Evolutionary conservation across 2,797 vertebrate genomes (phyloP), one percentile per base, ranked within the genome.

Genomic region (Erethizon dorsatum): DNA sequence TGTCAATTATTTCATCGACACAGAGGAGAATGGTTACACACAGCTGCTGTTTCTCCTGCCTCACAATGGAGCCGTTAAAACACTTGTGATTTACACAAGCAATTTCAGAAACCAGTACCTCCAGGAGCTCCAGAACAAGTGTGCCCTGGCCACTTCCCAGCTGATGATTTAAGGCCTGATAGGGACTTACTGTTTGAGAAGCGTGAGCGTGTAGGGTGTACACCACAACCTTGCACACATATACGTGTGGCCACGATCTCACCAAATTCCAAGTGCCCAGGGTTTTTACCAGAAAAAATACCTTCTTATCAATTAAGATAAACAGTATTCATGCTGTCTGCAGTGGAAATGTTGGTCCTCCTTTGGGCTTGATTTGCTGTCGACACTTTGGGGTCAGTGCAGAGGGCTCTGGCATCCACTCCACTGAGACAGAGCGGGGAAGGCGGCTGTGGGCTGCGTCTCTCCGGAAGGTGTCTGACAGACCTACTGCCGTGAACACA

Each of bases 71-170:
- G 96, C 79, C 77, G 83, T 91, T 93, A 59, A 95, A 95, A 80
- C 75, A 67, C 50, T 67, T 59, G 50, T 97, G 97, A 98, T 97
- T 98, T 98, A 98, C 90, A 95, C 92, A 56, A 52, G 95, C 95
- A 94, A 97, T 98, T 97, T 97, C 95, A 91, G 96, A 97, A 97
- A 96, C 94, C 92, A 87, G 95, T 91, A 73, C 90, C 73, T 73
- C 22, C 2, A 82, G 73, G n/a, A 79, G 79, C 75, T 54, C 54
- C 13, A 71, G 83, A 93, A 95, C 20, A 56, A 91, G 83, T 54
- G 88, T 86, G 47, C 71, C 50, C 94, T 47, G 92, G 69, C 65
- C 90, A 91, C 95, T 94, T 94, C 88, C 37, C 0, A 1, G 56
- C 78, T 0, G 0, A 87, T 96, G 97, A 98, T 97, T 98, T 97